Percentiles rank a stretch among this genome's conserved stretches.
These are phyloP conservation scores for Clistopyga incitator DNA, from an alignment of 2,888 invertebrate species.

Conservation along the genomic window DNA sequence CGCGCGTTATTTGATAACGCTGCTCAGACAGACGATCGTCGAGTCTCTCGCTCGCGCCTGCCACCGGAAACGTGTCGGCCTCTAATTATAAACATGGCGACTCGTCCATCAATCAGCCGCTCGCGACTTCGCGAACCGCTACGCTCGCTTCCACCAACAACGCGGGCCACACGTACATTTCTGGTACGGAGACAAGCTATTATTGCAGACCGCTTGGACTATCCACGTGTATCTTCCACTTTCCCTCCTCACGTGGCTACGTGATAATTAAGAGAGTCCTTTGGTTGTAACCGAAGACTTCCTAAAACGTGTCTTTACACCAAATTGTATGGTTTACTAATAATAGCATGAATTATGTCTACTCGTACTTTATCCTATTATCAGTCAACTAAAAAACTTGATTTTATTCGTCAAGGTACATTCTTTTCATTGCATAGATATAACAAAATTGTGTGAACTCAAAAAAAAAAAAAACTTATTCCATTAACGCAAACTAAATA, in stretches of 20 bases:
- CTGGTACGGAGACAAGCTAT: background rate
- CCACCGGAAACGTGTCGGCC: slow-evolving; percentile 69
- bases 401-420: no score
- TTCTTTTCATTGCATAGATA: no score
- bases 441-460: no score
- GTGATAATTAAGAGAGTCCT: background rate
- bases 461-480: no score
- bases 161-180: background rate
- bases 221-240: background rate
- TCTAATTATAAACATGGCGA: slow-evolving; percentile 83
- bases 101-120: slow-evolving; percentile 82
- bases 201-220: background rate
- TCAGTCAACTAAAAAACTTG: no score
- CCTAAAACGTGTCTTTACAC: background rate
- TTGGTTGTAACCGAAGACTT: background rate
- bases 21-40: slow-evolving; percentile 60
- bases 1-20: slow-evolving; percentile 49
- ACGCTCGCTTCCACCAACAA: background rate
- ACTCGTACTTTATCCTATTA: no score
- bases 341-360: no score
- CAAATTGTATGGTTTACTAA: no score
- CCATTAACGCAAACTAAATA: no score
- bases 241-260: background rate
- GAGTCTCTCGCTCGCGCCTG: slow-evolving; percentile 67
- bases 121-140: slow-evolving; percentile 42